Conservation (phyloP, 2,797 vertebrate genomes). For the Pantherophis alleghaniensis region DNA sequence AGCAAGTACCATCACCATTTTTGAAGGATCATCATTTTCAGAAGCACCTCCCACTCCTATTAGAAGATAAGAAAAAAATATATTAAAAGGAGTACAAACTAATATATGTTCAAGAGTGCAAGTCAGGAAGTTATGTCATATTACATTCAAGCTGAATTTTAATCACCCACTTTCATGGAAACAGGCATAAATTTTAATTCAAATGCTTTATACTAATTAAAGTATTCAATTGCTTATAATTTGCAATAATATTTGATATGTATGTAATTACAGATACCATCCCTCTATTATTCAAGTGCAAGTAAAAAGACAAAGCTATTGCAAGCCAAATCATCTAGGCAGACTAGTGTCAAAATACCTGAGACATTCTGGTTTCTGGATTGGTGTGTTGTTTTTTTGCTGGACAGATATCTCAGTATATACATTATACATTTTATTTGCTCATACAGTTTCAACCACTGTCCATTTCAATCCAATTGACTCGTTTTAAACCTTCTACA, state of each 20-base stretch:
- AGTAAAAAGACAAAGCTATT: not conserved
- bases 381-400: not conserved
- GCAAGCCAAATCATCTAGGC: not conserved
- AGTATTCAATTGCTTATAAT: not conserved
- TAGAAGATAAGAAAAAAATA: not conserved
- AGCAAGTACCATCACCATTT: slow-evolving; percentile 99
- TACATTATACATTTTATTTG: not conserved
- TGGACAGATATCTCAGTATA: not conserved
- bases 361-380: not conserved
- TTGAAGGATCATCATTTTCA: slow-evolving; percentile 95
- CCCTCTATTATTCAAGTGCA: not conserved
- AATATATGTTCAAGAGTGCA: not conserved
- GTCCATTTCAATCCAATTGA: not conserved
- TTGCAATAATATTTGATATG: not conserved
- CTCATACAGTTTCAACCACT: not conserved
- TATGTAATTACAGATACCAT: not conserved
- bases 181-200: not conserved
- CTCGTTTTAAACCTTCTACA: not conserved
- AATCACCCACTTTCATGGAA: not conserved
- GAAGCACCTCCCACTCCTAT: slow-evolving; percentile 92
- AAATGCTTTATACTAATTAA: not conserved
- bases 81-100: not conserved
- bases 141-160: not conserved
- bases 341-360: not conserved
- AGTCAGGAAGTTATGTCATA: not conserved